Evolutionary conservation across 1,140 invertebrate species (phyloP).

Genomic region (Drosophila arizonae): DNA sequence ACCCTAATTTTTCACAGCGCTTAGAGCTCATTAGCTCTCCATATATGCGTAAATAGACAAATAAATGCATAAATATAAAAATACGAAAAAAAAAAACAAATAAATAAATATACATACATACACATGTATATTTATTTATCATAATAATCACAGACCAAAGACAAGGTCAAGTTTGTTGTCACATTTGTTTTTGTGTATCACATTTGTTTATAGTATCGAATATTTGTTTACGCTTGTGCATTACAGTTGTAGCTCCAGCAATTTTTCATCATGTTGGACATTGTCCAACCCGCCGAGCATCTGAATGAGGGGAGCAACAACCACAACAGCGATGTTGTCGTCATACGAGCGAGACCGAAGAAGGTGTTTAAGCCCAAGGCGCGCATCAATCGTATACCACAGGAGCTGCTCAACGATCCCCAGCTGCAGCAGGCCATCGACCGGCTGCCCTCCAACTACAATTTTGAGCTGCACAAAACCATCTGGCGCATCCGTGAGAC

Average conservation of each 20-base stretch:
- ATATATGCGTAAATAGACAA: neutral
- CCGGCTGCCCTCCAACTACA: slow-evolving; percentile 96
- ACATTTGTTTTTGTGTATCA: neutral
- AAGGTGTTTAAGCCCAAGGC: slow-evolving; percentile 90
- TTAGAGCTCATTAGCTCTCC: neutral
- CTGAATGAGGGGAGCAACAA: slow-evolving; percentile 25
- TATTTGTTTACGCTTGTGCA: neutral
- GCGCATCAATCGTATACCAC: slow-evolving; percentile 91
- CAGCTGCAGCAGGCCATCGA: slow-evolving; percentile 89
- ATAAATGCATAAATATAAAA: neutral
- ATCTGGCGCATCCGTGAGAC: slow-evolving; percentile 96
- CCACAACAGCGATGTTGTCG: slow-evolving; percentile 83
- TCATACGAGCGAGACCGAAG: slow-evolving; percentile 90
- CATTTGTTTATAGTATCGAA: neutral
- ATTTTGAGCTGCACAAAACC: slow-evolving; percentile 99
- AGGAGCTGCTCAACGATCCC: slow-evolving; percentile 91
- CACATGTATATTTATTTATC: neutral
- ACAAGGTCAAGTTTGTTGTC: slow-evolving; percentile 17
- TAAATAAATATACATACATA: neutral
- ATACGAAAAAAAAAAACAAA: neutral
- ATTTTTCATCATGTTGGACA: slow-evolving; percentile 66
- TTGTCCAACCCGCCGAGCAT: slow-evolving; percentile 58
- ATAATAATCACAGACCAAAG: neutral
- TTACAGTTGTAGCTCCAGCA: slow-evolving; percentile 15
- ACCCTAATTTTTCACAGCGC: slow-evolving; percentile 7